These are phyloP conservation scores for Drosophila sturtevanti DNA, from an alignment of 1,140 invertebrate species.

Conservation along the genomic window DNA sequence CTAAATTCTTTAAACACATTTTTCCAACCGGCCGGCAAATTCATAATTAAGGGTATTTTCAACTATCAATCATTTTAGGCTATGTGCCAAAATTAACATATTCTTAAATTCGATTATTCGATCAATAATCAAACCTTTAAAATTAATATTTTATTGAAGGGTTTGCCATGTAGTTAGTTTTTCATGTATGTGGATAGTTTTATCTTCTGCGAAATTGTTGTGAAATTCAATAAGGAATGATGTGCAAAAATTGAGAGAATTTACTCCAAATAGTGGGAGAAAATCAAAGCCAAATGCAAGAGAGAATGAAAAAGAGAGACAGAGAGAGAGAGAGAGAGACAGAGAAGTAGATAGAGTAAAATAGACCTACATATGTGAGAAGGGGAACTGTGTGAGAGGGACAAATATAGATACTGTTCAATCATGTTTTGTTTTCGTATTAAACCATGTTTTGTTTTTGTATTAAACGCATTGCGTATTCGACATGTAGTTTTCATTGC, in stretches of 20 bases:
- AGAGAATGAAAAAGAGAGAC: slow-evolving; percentile 12
- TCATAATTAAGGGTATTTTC: not conserved
- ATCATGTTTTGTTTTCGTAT: not conserved
- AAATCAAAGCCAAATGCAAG: too few relatives aligned
- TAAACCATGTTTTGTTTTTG: not conserved
- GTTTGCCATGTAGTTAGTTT: slow-evolving; percentile 10
- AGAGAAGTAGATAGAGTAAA: not conserved
- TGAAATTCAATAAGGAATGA: slow-evolving; percentile 68
- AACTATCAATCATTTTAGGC: not conserved
- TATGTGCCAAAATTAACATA: not conserved
- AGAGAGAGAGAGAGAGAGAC: not conserved
- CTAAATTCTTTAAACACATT: slow-evolving; percentile 41
- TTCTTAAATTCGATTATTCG: not conserved
- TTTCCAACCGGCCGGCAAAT: slow-evolving; percentile 28
- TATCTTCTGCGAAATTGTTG: slow-evolving; percentile 44
- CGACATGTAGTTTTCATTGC: slow-evolving; percentile 4
- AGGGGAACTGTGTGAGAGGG: not conserved
- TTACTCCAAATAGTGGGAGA: not conserved
- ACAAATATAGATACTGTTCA: not conserved
- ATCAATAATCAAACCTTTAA: not conserved
- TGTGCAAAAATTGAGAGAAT: slow-evolving; percentile 44
- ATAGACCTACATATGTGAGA: too few relatives aligned
- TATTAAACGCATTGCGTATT: not conserved
- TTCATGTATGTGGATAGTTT: slow-evolving; percentile 5
- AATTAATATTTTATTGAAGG: not conserved